These are phyloP conservation scores for Leptura quadrifasciata DNA, from an alignment of 2,888 invertebrate species.

Conservation along the genomic window DNA sequence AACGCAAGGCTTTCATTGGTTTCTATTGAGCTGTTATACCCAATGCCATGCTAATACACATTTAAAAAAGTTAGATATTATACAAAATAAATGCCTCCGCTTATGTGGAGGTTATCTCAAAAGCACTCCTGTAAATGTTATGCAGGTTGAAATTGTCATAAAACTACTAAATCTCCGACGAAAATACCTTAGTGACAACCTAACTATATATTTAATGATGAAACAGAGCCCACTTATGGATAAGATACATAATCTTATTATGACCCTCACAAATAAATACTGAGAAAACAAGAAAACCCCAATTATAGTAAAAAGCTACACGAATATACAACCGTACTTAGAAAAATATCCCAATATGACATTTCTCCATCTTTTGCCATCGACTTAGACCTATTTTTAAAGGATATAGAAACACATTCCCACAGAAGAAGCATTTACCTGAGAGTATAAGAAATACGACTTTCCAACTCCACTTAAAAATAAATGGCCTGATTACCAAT, in stretches of 20 bases:
- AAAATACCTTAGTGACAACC: neutral
- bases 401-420: neutral
- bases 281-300: no score
- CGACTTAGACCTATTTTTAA: neutral
- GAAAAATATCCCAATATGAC: no score
- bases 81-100: no score
- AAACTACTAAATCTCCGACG: neutral
- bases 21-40: no score
- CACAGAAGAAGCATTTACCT: neutral
- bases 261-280: neutral
- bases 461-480: no score
- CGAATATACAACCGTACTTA: no score
- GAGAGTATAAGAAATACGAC: no score
- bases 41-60: no score
- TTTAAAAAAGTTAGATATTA: no score
- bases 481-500: no score
- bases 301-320: neutral
- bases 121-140: neutral
- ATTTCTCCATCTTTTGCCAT: no score
- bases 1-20: no score
- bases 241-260: neutral
- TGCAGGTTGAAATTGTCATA: neutral
- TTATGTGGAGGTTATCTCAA: neutral
- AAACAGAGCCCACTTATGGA: neutral
- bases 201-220: neutral